Base-by-base conservation (phyloP, 1,140 invertebrate species). In the Trachymyrmex cornetzi region DNA sequence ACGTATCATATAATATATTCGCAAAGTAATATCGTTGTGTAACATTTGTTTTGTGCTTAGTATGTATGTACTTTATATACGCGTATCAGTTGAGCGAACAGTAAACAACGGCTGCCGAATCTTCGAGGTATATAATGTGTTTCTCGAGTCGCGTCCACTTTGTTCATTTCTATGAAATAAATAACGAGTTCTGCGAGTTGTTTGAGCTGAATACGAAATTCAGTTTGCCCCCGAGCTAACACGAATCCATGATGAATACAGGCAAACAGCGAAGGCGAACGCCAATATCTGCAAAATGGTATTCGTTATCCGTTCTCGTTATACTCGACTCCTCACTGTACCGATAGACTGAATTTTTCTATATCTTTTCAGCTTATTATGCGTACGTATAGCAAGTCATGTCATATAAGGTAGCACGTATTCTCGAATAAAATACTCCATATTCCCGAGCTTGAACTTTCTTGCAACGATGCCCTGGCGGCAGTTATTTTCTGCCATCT, bases 241-340 rank as follows among this genome's bases (percentile, higher is more conserved):
- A 14, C 44, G 14, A 16, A 44, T 27, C 22, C 2, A 19, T 55
- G 63, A 34, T 38, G 74, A 44, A 77, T 27, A 44, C 19, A 7
- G 64, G 27, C n/a, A 67, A 67, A 80, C n/a, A 53, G 50, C 50
- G 19, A 71, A 55, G n/a, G 79, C 30, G 48, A 67, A 53, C 77
- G n/a, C 16, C 38, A 30, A 34, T 30, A 44, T 30, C 30, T 57
- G 57, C 57, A 6, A 44, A 59, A 77, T 14, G 44, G 1, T 64
- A 34, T 75, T 75, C 53, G 30, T 77, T 63, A 66, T 30, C 14
- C 44, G 24, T 14, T 12, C 24, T 50, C 27, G 77, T 53, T 67
- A 30, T 22, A 4, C n/a, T n/a, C 59, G 75, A 12, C 7, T 34
- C 6, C 19, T 67, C 30, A n/a, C 12, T 16, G 19, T 55, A n/a